phyloP scores from a whole-genome alignment of 1,140 invertebrate genomes.

The Conus betulinus region DNA sequence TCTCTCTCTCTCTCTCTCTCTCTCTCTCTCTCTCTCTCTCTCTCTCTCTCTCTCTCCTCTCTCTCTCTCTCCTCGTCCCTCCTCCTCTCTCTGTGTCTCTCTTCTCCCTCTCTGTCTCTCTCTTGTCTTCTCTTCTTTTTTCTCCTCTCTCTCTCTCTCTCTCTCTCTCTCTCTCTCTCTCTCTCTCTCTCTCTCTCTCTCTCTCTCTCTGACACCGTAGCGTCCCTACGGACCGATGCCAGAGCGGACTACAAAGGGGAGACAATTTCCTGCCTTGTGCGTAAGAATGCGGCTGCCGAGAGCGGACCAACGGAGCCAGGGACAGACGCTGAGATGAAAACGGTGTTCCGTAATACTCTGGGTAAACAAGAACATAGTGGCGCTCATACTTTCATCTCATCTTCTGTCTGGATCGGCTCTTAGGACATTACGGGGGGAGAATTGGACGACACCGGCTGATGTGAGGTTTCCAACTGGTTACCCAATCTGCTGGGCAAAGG shows the following conservation, averaged over 20 bases:
- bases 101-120: not conserved
- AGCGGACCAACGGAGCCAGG: constrained; percentile 32
- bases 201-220: constrained; percentile 23
- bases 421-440: constrained; percentile 7
- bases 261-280: constrained; percentile 40
- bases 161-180: not conserved
- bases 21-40: constrained; percentile 28
- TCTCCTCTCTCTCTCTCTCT: not conserved
- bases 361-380: constrained; percentile 18
- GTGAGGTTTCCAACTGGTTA: too few species aligned
- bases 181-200: constrained; percentile 9
- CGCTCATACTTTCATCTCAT: not conserved
- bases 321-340: constrained; percentile 36
- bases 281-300: constrained; percentile 18
- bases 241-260: constrained; percentile 29
- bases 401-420: constrained; percentile 13
- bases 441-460: not conserved
- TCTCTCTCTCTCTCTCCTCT: constrained; percentile 19
- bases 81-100: not conserved
- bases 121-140: not conserved
- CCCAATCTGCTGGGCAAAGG: too few species aligned
- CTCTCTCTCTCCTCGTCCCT: constrained; percentile 4
- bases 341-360: constrained; percentile 27
- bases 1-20: constrained; percentile 20
- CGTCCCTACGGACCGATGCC: constrained; percentile 31